Percentiles rank a stretch among this genome's conserved stretches.
Conservation (phyloP, 2,888 invertebrate species). For the Polia nebulosa region DNA sequence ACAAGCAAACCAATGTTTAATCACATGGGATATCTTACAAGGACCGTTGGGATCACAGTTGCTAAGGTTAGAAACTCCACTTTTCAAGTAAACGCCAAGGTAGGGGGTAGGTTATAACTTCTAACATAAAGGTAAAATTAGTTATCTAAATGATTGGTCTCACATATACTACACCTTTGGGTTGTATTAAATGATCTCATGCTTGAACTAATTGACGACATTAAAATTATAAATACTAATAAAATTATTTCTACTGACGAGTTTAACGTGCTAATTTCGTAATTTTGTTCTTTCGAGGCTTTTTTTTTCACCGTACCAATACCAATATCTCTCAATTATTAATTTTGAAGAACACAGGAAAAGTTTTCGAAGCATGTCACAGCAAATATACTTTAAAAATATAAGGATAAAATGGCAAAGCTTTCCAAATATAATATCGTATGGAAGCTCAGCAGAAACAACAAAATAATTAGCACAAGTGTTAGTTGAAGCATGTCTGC, state of each 20-base stretch:
- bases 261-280: constrained; percentile 42
- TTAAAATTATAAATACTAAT: constrained; percentile 63
- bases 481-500: constrained; percentile 61
- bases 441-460: constrained; percentile 67
- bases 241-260: constrained; percentile 48
- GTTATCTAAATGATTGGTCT: constrained; percentile 73
- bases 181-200: constrained; percentile 78
- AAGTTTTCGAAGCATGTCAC: constrained; percentile 56
- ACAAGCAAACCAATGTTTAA: constrained; percentile 89
- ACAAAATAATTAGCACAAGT: constrained; percentile 65
- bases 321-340: constrained; percentile 7
- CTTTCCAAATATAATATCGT: constrained; percentile 64
- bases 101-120: constrained; percentile 84
- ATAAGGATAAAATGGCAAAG: constrained; percentile 53
- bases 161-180: constrained; percentile 87
- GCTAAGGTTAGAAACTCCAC: constrained; percentile 75
- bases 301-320: background rate
- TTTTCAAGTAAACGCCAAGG: constrained; percentile 85
- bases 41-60: constrained; percentile 59
- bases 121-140: constrained; percentile 75
- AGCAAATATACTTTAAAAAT: constrained; percentile 52
- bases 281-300: constrained; percentile 30
- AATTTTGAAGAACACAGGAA: constrained; percentile 23
- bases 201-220: constrained; percentile 76
- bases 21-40: constrained; percentile 75